Percentiles rank a stretch among this genome's conserved stretches.
Conservation (phyloP, 1,140 invertebrate genomes). For the Drosophila busckii region DNA sequence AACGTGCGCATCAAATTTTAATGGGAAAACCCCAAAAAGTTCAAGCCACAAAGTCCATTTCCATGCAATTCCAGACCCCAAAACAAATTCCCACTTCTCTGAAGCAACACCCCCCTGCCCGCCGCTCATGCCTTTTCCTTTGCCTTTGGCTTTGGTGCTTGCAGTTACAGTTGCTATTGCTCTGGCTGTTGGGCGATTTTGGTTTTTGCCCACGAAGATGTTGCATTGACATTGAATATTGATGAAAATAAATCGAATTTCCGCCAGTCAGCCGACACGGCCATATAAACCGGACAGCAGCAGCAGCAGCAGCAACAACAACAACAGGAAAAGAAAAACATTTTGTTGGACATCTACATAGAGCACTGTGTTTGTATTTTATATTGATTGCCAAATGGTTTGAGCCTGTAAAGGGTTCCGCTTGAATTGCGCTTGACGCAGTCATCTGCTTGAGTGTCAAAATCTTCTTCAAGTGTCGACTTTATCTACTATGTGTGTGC, state of each 20-base stretch:
- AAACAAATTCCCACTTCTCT: conserved; percentile 12
- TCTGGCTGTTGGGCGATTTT: conserved; percentile 61
- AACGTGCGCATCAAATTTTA: conserved; percentile 72
- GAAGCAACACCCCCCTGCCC: conserved; percentile 1
- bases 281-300: conserved; percentile 3
- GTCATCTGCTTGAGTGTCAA: conserved; percentile 60
- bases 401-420: conserved; percentile 60
- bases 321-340: no score
- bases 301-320: not conserved
- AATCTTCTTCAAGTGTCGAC: no score
- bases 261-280: conserved; percentile 53
- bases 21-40: conserved; percentile 72
- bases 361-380: conserved; percentile 11
- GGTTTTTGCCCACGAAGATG: conserved; percentile 67
- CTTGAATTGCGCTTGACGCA: conserved; percentile 41
- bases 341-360: conserved; percentile 31
- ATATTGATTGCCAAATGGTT: conserved; percentile 56
- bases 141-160: conserved; percentile 14
- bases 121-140: no score
- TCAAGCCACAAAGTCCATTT: conserved; percentile 74
- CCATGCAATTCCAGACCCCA: no score
- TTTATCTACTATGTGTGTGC: conserved; percentile 9
- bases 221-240: conserved; percentile 77
- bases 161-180: conserved; percentile 15
- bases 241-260: conserved; percentile 77